Evolutionary conservation across 2,113 vertebrate species (phyloP), one percentile per base, ranked within the genome.

Genomic region (Corydoras maculifer): DNA sequence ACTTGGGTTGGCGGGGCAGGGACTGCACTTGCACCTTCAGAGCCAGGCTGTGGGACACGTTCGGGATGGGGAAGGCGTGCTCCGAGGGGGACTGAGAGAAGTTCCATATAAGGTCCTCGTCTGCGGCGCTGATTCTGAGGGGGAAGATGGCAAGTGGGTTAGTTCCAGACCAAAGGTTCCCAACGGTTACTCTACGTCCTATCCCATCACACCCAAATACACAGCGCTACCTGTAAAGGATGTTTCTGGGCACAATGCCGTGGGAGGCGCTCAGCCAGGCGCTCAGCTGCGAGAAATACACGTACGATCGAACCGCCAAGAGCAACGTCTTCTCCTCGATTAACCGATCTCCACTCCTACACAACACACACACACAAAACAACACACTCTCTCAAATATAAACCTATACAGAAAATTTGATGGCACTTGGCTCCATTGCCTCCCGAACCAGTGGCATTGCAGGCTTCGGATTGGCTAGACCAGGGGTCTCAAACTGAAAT

Each of bases 191-290:
- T 25, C 18, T 25, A 25, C 18, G 18, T 25, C 18, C 18, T 25
- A 25, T 25, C 18, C 18, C 18, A 25, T 25, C 35, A 43, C 1
- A 43, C 7, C 35, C 4, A 2, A 43, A 43, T 43, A 5, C 2
- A 4, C 9, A 30, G n/a, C n/a, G 12, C 0, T 85, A 99, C 96
- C 96, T 94, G 87, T 98, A 99, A 43, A 98, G 88, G 88, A 98
- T 98, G 87, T 99, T 99, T 80, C 96, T 88, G 83, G 95, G 97
- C 80, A 95, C 94, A 82, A 96, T 93, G 87, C 97, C 97, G 72
- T 99, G 97, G 54, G 96, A 98, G 82, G 97, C 95, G 64, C 97
- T 99, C 80, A 99, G 89, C 96, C 96, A 99, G 3, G 97, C 97
- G 2, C 97, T 99, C 81, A 99, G 90, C 87, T 99, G 97, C 72